Percentiles rank a stretch among this genome's conserved stretches.
These are phyloP conservation scores for Molorchus minor DNA, from an alignment of 2,888 invertebrate species.

Conservation along the genomic window DNA sequence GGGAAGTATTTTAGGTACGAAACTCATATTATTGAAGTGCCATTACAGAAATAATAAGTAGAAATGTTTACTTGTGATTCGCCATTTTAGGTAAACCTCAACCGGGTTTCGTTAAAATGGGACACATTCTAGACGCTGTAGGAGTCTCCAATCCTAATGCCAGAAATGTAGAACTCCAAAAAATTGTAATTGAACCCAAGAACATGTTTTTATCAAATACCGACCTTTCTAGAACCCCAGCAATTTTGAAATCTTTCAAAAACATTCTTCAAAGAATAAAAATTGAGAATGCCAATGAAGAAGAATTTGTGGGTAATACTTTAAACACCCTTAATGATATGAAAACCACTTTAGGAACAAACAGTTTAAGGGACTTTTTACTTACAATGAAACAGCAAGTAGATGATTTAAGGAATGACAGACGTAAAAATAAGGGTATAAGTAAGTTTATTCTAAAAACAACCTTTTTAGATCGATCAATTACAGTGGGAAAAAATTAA, in stretches of 20 bases:
- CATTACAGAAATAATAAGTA: neutral
- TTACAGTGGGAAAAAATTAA: too few species aligned
- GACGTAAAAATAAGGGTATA: too few species aligned
- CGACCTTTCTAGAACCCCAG: too few species aligned
- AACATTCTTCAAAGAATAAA: conserved; percentile 14
- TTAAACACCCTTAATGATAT: conserved; percentile 36
- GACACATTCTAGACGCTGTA: conserved; percentile 56
- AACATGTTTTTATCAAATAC: conserved; percentile 2
- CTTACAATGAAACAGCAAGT: conserved; percentile 43
- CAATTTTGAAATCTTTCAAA: neutral
- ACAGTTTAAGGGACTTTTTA: conserved; percentile 45
- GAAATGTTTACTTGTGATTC: neutral
- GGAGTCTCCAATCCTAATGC: conserved; percentile 55
- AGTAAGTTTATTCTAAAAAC: too few species aligned
- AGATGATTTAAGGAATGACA: too few species aligned
- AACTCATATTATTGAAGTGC: conserved; percentile 8
- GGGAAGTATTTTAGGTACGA: conserved; percentile 9
- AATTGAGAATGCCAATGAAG: conserved; percentile 26
- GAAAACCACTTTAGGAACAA: conserved; percentile 39
- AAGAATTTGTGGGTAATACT: conserved; percentile 18
- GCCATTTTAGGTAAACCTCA: conserved; percentile 29
- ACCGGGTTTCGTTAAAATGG: conserved; percentile 51
- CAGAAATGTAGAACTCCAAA: conserved; percentile 43
- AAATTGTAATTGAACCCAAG: conserved; percentile 42
- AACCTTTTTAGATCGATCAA: too few species aligned